Percentiles rank a stretch among this genome's conserved stretches.
These are phyloP conservation scores for Lepetodrilus schrolli DNA, from an alignment of 2,888 invertebrate genomes.

Conservation along the genomic window DNA sequence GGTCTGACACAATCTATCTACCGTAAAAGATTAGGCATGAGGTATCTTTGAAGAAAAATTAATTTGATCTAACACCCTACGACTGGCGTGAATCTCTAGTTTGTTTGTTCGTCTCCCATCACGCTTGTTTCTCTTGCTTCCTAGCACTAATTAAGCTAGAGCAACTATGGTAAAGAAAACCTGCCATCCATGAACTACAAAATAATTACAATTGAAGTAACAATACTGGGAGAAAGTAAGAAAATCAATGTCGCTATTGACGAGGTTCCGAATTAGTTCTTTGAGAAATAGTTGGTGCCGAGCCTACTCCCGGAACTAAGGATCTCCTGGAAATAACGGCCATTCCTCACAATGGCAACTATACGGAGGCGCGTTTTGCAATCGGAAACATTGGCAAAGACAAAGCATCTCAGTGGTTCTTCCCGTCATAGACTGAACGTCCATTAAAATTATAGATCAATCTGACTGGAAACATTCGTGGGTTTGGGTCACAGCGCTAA, in stretches of 20 bases:
- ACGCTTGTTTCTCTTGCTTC: neutral
- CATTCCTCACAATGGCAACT: neutral
- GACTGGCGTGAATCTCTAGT: neutral
- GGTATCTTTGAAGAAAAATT: conserved; percentile 26
- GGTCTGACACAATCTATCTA: conserved; percentile 5
- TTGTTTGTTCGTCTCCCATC: neutral
- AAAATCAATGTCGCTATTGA: conserved; percentile 12
- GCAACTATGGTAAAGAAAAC: neutral
- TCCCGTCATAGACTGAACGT: neutral
- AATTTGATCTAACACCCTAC: neutral
- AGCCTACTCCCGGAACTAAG: neutral
- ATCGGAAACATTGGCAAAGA: neutral
- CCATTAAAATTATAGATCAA: no score
- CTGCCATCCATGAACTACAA: conserved; percentile 17
- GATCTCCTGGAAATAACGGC: neutral
- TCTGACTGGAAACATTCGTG: no score
- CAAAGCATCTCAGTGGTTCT: neutral
- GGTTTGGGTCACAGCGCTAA: no score
- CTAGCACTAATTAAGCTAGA: neutral
- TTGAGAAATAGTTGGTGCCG: neutral
- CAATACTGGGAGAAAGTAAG: neutral
- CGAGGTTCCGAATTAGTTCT: neutral
- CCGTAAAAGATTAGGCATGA: neutral
- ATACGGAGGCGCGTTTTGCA: neutral
- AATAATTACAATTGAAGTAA: conserved; percentile 23